phyloP scores from a whole-genome alignment of 2,888 invertebrate species.

The Taphrorychus bicolor region DNA sequence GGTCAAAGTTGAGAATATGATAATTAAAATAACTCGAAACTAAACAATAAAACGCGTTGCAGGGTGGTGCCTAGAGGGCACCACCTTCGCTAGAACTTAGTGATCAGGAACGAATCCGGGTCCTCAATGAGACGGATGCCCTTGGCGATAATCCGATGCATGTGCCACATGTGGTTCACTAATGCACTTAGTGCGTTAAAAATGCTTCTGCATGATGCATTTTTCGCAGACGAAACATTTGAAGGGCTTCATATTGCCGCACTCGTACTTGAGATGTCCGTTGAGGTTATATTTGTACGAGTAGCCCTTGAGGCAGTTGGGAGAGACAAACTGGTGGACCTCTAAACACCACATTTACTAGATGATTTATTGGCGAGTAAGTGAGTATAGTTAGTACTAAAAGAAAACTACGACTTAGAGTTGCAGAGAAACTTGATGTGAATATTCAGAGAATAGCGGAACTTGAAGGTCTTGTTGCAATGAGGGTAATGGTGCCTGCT shows the following conservation, averaged over 20 bases:
- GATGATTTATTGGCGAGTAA: background rate
- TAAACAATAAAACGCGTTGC: too few species aligned
- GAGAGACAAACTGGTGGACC: constrained; percentile 28
- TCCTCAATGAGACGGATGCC: background rate
- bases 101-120: background rate
- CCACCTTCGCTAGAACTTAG: background rate
- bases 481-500: too few species aligned
- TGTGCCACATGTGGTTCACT: constrained; percentile 42
- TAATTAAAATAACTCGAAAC: too few species aligned
- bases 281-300: constrained; percentile 40
- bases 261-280: constrained; percentile 45
- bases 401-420: too few species aligned
- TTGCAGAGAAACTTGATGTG: too few species aligned
- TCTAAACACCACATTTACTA: background rate
- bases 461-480: too few species aligned
- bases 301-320: constrained; percentile 43
- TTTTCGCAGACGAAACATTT: constrained; percentile 61
- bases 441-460: too few species aligned
- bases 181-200: too few species aligned
- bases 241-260: constrained; percentile 43
- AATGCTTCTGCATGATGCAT: constrained; percentile 46
- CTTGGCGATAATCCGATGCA: background rate
- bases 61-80: too few species aligned
- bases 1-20: too few species aligned
- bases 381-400: too few species aligned